These are phyloP conservation scores for Lepidochitona cinerea DNA, from an alignment of 2,888 invertebrate genomes.

Conservation along the genomic window DNA sequence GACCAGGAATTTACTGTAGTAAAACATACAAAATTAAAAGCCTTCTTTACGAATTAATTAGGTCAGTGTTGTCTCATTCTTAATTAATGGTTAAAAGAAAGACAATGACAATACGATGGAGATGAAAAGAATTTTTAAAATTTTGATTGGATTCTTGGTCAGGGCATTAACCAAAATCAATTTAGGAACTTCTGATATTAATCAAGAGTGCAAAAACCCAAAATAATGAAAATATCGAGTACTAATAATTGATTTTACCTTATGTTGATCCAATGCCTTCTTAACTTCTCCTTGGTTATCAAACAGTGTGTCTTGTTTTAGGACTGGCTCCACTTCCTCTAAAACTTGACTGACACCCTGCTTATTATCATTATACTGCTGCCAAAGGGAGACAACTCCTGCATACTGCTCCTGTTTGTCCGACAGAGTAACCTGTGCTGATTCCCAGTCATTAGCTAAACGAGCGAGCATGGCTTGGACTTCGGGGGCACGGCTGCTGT, in stretches of 20 bases:
- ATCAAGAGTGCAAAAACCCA: too few species aligned
- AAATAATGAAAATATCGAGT: too few species aligned
- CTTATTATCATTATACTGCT: slow-evolving; percentile 60
- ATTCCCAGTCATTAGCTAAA: slow-evolving; percentile 60
- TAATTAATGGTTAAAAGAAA: too few species aligned
- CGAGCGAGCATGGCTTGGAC: slow-evolving; percentile 54
- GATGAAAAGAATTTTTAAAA: too few species aligned
- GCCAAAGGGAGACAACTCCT: slow-evolving; percentile 55
- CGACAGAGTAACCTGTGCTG: slow-evolving; percentile 47
- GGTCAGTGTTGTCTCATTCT: too few species aligned
- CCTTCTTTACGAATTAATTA: too few species aligned
- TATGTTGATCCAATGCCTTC: slow-evolving; percentile 61
- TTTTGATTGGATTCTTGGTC: background rate
- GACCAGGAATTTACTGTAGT: too few species aligned
- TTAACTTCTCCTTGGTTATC: slow-evolving; percentile 54
- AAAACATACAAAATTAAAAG: too few species aligned
- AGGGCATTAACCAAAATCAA: too few species aligned
- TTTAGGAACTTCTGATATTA: too few species aligned
- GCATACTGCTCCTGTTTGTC: slow-evolving; percentile 54
- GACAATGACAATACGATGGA: too few species aligned
- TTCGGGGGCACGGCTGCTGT: slow-evolving; percentile 44
- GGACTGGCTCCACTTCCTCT: slow-evolving; percentile 49
- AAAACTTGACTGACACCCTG: slow-evolving; percentile 50
- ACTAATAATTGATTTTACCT: too few species aligned
- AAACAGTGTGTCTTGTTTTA: slow-evolving; percentile 51